These are phyloP conservation scores for Athetis lepigone DNA, from an alignment of 2,888 invertebrate genomes.

Conservation along the genomic window DNA sequence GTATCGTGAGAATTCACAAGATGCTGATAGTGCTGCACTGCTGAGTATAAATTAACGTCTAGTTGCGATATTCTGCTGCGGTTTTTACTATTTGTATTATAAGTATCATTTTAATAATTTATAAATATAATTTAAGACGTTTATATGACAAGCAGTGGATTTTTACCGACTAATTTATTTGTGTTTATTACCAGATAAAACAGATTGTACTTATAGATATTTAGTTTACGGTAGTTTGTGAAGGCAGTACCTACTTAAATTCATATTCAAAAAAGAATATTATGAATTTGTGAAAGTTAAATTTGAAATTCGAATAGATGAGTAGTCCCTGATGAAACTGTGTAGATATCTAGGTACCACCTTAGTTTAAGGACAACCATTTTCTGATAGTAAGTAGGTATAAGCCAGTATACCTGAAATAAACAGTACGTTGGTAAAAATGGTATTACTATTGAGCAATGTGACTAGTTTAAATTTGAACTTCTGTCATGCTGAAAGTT, in stretches of 20 bases:
- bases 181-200: too few relatives aligned
- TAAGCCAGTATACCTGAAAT: not conserved
- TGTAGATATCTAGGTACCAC: too few relatives aligned
- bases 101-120: too few relatives aligned
- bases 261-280: not conserved
- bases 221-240: not conserved
- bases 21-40: slow-evolving; percentile 65
- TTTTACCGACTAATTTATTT: not conserved
- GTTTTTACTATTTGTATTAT: slow-evolving; percentile 35
- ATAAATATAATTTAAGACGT: not conserved
- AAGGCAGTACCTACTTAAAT: too few relatives aligned
- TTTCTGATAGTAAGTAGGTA: too few relatives aligned
- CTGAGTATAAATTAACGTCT: slow-evolving; percentile 10
- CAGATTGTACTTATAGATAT: not conserved
- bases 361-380: too few relatives aligned
- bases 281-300: not conserved
- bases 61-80: slow-evolving; percentile 12
- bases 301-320: not conserved
- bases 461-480: not conserved
- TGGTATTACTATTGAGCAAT: too few relatives aligned
- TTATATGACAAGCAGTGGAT: not conserved
- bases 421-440: not conserved
- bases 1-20: slow-evolving; percentile 65
- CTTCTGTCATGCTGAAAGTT: not conserved
- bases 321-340: not conserved